Conservation (phyloP, 2,797 vertebrate species). For the Premnoplex brunnescens region DNA sequence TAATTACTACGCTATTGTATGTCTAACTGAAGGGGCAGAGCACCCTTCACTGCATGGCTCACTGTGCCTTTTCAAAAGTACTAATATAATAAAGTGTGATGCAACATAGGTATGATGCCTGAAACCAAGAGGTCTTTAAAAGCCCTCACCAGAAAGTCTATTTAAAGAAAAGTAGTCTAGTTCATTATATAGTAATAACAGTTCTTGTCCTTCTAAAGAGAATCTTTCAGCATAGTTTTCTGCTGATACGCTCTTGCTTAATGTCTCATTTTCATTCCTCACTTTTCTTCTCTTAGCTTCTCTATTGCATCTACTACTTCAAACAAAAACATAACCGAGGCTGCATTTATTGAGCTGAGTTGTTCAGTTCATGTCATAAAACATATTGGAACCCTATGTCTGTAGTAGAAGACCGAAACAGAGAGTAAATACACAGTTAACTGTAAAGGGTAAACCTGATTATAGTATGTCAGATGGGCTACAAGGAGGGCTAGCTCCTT, state of each 20-base stretch:
- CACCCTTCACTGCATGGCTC: background rate
- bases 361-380: background rate
- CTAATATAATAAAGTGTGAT: background rate
- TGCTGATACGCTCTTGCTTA: background rate
- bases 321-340: background rate
- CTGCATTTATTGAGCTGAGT: background rate
- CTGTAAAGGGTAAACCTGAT: background rate
- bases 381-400: accelerated
- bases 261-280: background rate
- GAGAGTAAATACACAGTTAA: background rate
- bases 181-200: background rate
- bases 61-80: background rate
- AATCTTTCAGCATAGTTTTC: background rate
- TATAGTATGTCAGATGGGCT: background rate
- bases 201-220: background rate
- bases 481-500: background rate
- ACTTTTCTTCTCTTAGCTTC: background rate
- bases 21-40: background rate
- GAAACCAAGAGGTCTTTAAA: background rate
- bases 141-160: background rate
- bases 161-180: background rate
- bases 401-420: background rate
- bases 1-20: background rate
- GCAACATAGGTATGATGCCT: background rate
- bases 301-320: background rate